phyloP scores from a whole-genome alignment of 1,140 invertebrate genomes.

The Papilio aristodemus region DNA sequence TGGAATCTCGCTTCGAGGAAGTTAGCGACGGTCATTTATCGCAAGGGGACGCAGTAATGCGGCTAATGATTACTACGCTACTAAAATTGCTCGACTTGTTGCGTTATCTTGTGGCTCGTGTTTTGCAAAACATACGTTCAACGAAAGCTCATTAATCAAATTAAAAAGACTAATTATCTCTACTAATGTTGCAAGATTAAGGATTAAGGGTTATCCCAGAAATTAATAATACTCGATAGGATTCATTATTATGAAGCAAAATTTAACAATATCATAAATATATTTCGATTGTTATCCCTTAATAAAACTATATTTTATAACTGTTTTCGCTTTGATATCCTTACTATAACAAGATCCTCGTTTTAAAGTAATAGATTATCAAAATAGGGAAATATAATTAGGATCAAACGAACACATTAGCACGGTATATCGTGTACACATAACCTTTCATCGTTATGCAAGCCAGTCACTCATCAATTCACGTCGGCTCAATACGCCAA shows the following conservation, averaged over 20 bases:
- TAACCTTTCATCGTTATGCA: slow-evolving; percentile 46
- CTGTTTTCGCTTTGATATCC: no score
- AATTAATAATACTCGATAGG: no score
- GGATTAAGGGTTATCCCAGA: no score
- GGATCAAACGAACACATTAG: no score
- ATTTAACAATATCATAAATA: no score
- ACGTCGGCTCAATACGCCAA: slow-evolving; percentile 44
- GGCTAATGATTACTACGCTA: slow-evolving; percentile 31
- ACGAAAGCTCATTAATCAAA: slow-evolving; percentile 17
- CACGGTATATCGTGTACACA: no score
- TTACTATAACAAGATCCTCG: no score
- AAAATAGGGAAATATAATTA: no score
- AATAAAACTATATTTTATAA: background rate
- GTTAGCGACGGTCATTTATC: slow-evolving; percentile 32
- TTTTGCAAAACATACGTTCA: slow-evolving; percentile 11
- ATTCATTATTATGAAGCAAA: no score
- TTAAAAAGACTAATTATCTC: slow-evolving; percentile 1
- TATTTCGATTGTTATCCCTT: no score
- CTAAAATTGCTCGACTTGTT: slow-evolving; percentile 30
- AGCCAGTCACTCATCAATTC: slow-evolving; percentile 53
- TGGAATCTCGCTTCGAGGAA: slow-evolving; percentile 32
- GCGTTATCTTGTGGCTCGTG: slow-evolving; percentile 10
- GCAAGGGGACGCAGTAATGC: slow-evolving; percentile 33
- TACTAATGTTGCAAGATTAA: background rate
- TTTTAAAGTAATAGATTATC: no score